Conservation (phyloP, 2,888 invertebrate genomes). For the Notodonta dromedarius region DNA sequence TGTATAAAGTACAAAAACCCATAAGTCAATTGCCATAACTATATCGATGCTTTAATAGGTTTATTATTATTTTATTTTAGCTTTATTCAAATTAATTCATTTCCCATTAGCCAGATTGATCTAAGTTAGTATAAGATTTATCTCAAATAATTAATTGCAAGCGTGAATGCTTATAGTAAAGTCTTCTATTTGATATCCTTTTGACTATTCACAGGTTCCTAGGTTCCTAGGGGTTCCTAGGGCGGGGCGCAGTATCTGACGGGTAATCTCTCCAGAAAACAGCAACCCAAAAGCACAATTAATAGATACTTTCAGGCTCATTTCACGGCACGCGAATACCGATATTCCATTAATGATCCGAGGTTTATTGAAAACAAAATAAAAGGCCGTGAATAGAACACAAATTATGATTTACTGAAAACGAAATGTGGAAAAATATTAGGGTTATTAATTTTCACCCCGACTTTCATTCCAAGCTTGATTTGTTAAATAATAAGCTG, state of each 20-base stretch:
- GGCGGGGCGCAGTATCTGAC: slow-evolving; percentile 4
- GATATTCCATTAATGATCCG: background rate
- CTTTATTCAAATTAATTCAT: too few relatives aligned
- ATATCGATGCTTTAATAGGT: too few relatives aligned
- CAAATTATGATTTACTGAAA: background rate
- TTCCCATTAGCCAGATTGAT: too few relatives aligned
- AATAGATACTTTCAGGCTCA: background rate
- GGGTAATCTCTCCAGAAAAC: slow-evolving; percentile 2
- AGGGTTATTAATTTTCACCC: background rate
- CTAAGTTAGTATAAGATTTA: too few relatives aligned
- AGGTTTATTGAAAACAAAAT: background rate
- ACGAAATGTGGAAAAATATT: background rate
- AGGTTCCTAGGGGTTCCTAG: too few relatives aligned
- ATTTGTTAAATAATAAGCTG: background rate
- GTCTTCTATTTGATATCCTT: background rate
- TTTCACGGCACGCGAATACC: background rate
- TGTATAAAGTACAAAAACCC: too few relatives aligned
- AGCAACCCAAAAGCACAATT: background rate
- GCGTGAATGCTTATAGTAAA: background rate
- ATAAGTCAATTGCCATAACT: too few relatives aligned
- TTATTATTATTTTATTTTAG: too few relatives aligned
- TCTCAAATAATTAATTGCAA: too few relatives aligned
- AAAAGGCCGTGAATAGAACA: background rate
- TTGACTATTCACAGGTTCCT: background rate
- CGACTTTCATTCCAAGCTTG: background rate